Conservation (phyloP, 2,888 invertebrate genomes). For the Bombylius major region DNA sequence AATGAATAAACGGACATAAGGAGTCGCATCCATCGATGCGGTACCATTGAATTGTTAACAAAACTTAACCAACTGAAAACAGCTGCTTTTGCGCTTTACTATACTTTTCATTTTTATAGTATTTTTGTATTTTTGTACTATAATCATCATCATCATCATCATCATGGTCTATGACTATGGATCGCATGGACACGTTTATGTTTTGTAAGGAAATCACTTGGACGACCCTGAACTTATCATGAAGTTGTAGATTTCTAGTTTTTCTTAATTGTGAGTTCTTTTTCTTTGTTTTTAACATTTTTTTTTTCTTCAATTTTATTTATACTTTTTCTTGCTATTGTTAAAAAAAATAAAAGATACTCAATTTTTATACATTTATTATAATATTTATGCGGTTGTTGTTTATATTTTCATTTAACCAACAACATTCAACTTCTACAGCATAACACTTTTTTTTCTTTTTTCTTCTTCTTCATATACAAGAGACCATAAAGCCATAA, state of each 20-base stretch:
- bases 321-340: background rate
- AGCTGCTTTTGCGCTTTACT: background rate
- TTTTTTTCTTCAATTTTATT: background rate
- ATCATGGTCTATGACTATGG: too few relatives aligned
- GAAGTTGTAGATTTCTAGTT: background rate
- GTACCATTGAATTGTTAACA: background rate
- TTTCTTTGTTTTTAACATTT: background rate
- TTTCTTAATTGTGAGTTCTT: background rate
- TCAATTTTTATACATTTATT: too few relatives aligned
- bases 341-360: background rate
- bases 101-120: background rate
- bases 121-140: too few relatives aligned
- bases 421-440: too few relatives aligned
- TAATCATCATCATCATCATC: too few relatives aligned
- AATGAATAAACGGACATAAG: too few relatives aligned
- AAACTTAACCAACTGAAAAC: background rate
- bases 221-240: constrained; percentile 9
- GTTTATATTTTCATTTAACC: too few relatives aligned
- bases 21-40: too few relatives aligned
- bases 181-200: background rate
- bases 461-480: too few relatives aligned
- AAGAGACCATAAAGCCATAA: background rate
- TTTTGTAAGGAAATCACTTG: constrained; percentile 1
- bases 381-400: too few relatives aligned
- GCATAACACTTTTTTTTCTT: too few relatives aligned